Conservation (phyloP, 2,888 invertebrate species). For the Gymnoscelis rufifasciata region DNA sequence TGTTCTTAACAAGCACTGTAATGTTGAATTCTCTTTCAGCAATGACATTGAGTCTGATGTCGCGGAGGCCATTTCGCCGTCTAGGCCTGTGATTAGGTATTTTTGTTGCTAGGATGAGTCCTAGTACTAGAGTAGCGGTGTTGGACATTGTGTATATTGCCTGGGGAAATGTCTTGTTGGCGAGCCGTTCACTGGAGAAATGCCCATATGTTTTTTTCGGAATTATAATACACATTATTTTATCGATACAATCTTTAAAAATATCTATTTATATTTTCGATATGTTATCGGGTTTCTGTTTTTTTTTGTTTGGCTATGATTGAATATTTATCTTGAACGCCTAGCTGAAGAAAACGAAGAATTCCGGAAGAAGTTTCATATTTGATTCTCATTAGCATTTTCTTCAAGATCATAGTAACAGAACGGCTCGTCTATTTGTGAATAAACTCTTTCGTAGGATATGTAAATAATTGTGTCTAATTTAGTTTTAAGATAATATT, state of each 20-base stretch:
- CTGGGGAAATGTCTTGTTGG: slow-evolving; percentile 14
- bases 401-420: not conserved
- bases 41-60: slow-evolving; percentile 59
- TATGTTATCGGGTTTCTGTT: too few species aligned
- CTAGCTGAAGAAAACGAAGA: too few species aligned
- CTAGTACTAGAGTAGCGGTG: slow-evolving; percentile 33
- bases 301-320: too few species aligned
- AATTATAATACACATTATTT: too few species aligned
- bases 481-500: slow-evolving; percentile 5
- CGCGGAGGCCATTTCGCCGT: slow-evolving; percentile 50
- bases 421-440: slow-evolving; percentile 42
- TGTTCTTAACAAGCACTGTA: slow-evolving; percentile 44
- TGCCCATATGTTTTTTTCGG: too few species aligned
- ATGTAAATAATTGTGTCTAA: slow-evolving; percentile 21
- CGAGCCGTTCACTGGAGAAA: slow-evolving; percentile 23
- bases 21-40: slow-evolving; percentile 66
- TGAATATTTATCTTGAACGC: too few species aligned
- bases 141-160: slow-evolving; percentile 35
- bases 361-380: not conserved
- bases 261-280: too few species aligned
- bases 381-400: too few species aligned
- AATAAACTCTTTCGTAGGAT: slow-evolving; percentile 41
- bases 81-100: slow-evolving; percentile 72
- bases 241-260: not conserved
- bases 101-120: slow-evolving; percentile 29